A percentile compares a stretch with the other conserved stretches of the same genome.
Evolutionary conservation across 2,888 invertebrate genomes (phyloP).

Genomic region (Erebia aethiops): DNA sequence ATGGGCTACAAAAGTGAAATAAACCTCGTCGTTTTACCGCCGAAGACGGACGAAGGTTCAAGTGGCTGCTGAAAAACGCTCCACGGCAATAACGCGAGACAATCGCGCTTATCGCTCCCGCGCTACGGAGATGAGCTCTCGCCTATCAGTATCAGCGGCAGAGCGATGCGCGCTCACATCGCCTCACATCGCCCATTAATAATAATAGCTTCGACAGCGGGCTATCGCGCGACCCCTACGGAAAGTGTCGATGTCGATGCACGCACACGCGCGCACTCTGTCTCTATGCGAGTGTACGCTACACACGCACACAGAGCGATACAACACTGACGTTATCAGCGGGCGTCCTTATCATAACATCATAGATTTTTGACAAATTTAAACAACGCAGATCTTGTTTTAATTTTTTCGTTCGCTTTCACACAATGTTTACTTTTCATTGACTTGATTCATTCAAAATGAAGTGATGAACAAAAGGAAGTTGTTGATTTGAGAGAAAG

Average conservation of each 20-base stretch:
- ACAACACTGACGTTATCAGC: neutral
- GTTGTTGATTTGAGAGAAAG: too few relatives aligned
- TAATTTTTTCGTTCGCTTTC: neutral
- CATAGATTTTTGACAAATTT: neutral
- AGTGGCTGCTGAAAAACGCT: constrained; percentile 42
- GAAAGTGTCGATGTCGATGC: constrained; percentile 16
- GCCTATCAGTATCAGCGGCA: neutral
- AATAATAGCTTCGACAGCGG: constrained; percentile 38
- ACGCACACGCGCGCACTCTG: neutral
- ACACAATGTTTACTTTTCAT: neutral
- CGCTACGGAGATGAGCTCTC: neutral
- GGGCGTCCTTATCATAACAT: neutral
- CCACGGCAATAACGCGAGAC: neutral
- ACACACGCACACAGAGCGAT: neutral
- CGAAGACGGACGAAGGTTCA: constrained; percentile 67
- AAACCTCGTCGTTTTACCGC: constrained; percentile 45
- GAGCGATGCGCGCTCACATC: too few relatives aligned
- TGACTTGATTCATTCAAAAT: neutral
- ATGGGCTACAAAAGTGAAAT: constrained; percentile 55
- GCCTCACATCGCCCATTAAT: constrained; percentile 16
- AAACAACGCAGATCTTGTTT: neutral
- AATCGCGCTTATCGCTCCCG: neutral
- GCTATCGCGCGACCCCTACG: constrained; percentile 60
- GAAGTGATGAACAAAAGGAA: neutral
- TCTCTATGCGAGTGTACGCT: too few relatives aligned